Percentiles rank a stretch among this genome's conserved stretches.
phyloP scores from a whole-genome alignment of 1,140 invertebrate species.

The Protaetia brevitarsis region DNA sequence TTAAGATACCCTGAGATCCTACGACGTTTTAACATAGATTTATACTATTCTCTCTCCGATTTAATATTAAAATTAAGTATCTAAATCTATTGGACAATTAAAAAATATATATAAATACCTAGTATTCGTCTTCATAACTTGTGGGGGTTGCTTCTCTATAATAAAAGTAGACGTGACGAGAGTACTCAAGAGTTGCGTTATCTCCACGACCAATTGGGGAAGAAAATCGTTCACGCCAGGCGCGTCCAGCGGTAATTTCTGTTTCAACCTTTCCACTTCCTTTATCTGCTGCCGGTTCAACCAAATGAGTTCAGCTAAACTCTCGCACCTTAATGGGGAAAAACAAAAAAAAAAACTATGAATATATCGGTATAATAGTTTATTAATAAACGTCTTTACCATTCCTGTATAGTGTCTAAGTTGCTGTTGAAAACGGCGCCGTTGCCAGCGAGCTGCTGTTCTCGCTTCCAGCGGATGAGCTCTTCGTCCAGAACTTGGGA shows the following conservation, averaged over 20 bases:
- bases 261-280: slow-evolving; percentile 68
- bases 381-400: slow-evolving; percentile 51
- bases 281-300: slow-evolving; percentile 80
- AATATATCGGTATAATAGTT: no score
- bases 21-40: no score
- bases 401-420: slow-evolving; percentile 88
- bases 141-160: slow-evolving; percentile 95
- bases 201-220: slow-evolving; percentile 62
- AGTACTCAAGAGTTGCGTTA: slow-evolving; percentile 77
- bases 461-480: slow-evolving; percentile 89
- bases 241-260: slow-evolving; percentile 62
- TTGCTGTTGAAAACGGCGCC: slow-evolving; percentile 80
- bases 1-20: no score
- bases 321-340: slow-evolving; percentile 91
- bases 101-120: slow-evolving; percentile 47
- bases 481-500: slow-evolving; percentile 83
- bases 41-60: no score
- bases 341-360: no score
- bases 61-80: no score
- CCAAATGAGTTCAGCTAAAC: slow-evolving; percentile 86
- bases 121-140: slow-evolving; percentile 98
- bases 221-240: slow-evolving; percentile 62
- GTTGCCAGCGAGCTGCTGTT: slow-evolving; percentile 91
- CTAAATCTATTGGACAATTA: no score
- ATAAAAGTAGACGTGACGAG: slow-evolving; percentile 94